Evolutionary conservation across 2,797 vertebrate species (phyloP), one percentile per base, ranked within the genome.

Genomic region (Gobio occitaniae): DNA sequence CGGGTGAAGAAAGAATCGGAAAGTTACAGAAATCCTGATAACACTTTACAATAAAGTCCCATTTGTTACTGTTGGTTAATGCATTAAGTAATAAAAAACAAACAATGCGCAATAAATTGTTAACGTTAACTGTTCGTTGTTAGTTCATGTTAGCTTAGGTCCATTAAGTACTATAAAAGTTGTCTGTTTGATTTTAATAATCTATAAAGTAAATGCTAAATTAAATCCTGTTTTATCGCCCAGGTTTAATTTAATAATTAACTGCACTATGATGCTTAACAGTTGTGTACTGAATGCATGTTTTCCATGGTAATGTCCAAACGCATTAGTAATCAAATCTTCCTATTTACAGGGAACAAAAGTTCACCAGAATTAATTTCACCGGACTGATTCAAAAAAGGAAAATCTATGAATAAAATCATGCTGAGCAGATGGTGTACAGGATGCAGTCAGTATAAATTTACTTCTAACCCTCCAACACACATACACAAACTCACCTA

Each of bases 401-500:
- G n/a, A 54, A 78, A 59, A 83, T 15, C 48, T 78, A 86, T 86
- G 52, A 86, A 87, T 77, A 32, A 79, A 93, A 78, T 78, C 89
- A 91, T 87, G 52, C 52, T 66, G 72, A 87, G 52, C 83, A 83
- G 87, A 80, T 84, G 82, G 78, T 50, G 16, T 19, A 66, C 19
- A 59, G 44, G 25, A 48, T 16, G 63, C 63, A 65, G 63, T 7
- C 63, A 65, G 29, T 16, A 65, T 65, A 32, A 7, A 32, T 16
- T 32, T 10, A 69, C 11, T 36, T 29, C 74, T 7, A 36, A 79
- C 2, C 16, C 21, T 9, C 19, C 54, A 21, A 89, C 72, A 63
- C 52, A 78, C 11, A 69, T 75, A 92, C 95, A 93, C 90, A 68
- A 68, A 92, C 95, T 93, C 90, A 98, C 98, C 98, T 97, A 93